Evolutionary conservation across 2,797 vertebrate genomes (phyloP).

Genomic region (Poecilia wingei): DNA sequence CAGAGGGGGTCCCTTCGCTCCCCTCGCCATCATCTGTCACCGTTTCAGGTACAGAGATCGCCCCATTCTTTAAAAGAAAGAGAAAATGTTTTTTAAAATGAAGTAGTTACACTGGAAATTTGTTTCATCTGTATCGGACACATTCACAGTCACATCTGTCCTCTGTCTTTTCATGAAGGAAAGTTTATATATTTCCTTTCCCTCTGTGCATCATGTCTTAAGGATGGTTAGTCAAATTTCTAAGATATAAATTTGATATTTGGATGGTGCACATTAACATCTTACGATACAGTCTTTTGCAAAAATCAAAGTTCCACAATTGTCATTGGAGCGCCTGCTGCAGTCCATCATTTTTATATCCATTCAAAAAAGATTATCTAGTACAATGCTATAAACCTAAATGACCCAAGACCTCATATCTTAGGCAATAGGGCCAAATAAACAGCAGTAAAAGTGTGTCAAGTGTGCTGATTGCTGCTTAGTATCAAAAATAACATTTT

Average conservation of each 20-base stretch:
- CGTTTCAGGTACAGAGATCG: constrained; percentile 69
- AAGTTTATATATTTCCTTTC: background rate
- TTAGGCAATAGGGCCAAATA: constrained; percentile 52
- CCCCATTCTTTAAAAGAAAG: constrained; percentile 67
- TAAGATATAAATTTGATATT: background rate
- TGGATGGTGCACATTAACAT: background rate
- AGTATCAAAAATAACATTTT: constrained; percentile 27
- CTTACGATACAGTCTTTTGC: background rate
- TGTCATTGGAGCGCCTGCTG: background rate
- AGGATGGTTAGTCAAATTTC: background rate
- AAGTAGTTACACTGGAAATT: background rate
- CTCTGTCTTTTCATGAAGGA: background rate
- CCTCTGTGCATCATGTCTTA: background rate
- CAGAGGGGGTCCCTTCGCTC: constrained; percentile 80
- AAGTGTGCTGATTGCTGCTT: constrained; percentile 23
- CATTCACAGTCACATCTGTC: background rate
- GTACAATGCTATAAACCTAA: constrained; percentile 34
- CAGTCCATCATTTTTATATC: background rate
- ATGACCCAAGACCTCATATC: constrained; percentile 35
- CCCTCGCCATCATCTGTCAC: constrained; percentile 82
- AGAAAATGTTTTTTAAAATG: background rate
- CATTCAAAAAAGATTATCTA: constrained; percentile 22
- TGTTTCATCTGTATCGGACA: background rate
- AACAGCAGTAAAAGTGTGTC: constrained; percentile 52
- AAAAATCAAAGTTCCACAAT: background rate